These are phyloP conservation scores for Escarpia spicata DNA, from an alignment of 2,888 invertebrate genomes.

Conservation along the genomic window DNA sequence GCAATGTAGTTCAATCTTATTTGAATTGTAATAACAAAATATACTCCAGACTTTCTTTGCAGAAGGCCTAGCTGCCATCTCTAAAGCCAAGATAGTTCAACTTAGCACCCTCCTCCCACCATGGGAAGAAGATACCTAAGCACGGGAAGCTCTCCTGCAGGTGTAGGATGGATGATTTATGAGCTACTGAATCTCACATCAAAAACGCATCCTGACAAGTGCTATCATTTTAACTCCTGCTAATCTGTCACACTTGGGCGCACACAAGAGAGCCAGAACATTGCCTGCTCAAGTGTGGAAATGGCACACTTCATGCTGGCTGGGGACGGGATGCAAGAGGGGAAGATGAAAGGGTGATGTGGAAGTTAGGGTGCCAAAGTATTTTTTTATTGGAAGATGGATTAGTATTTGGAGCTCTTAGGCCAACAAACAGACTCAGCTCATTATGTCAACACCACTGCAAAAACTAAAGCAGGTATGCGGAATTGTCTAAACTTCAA, in stretches of 20 bases:
- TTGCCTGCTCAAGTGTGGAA: not conserved
- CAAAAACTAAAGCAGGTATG: not conserved
- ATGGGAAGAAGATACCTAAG: not conserved
- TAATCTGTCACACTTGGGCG: not conserved
- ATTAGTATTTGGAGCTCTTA: not conserved
- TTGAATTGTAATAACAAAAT: no score
- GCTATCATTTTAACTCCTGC: not conserved
- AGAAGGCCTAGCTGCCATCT: not conserved
- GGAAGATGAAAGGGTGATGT: not conserved
- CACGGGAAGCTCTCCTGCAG: not conserved
- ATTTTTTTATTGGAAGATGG: not conserved
- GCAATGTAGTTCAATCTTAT: no score
- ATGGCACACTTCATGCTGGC: not conserved
- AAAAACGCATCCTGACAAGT: not conserved
- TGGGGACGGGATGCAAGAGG: not conserved
- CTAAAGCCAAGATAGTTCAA: not conserved
- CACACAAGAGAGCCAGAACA: not conserved
- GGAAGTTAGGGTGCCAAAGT: not conserved
- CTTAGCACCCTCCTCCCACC: not conserved
- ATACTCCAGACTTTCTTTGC: not conserved
- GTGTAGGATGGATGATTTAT: not conserved
- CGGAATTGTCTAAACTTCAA: not conserved
- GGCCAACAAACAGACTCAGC: not conserved
- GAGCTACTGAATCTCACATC: not conserved
- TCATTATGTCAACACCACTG: not conserved